These are phyloP conservation scores for Spilosoma lubricipeda DNA, from an alignment of 2,888 invertebrate species.

Conservation along the genomic window DNA sequence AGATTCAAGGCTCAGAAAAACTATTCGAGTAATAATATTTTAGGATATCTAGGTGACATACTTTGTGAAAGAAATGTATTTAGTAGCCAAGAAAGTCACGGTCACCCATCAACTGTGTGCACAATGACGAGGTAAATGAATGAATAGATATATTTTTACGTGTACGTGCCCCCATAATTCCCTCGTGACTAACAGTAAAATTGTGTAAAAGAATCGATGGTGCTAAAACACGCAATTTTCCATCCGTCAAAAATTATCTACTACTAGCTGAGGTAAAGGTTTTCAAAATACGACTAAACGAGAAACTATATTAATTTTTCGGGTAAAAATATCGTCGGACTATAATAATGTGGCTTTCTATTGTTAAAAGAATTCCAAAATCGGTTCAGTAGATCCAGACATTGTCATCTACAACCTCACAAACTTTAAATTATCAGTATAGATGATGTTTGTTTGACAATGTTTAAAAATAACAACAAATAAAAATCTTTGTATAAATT, in stretches of 20 bases:
- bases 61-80: constrained; percentile 16
- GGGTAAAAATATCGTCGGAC: too few relatives aligned
- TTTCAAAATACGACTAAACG: too few relatives aligned
- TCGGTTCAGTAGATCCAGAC: too few relatives aligned
- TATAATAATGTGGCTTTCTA: too few relatives aligned
- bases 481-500: too few relatives aligned
- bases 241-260: not conserved
- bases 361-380: too few relatives aligned
- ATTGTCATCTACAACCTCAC: too few relatives aligned
- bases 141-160: not conserved
- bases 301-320: too few relatives aligned
- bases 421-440: too few relatives aligned
- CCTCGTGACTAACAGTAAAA: not conserved
- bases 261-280: too few relatives aligned
- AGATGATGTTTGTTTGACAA: too few relatives aligned
- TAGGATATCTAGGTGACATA: constrained; percentile 34
- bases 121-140: constrained; percentile 7
- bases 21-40: constrained; percentile 9
- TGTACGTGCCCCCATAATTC: not conserved
- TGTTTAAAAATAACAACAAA: too few relatives aligned
- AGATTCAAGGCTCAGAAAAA: constrained; percentile 10
- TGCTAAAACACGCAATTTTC: not conserved
- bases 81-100: constrained; percentile 33
- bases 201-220: not conserved
- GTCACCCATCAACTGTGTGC: constrained; percentile 20